Evolutionary conservation across 2,797 vertebrate genomes (phyloP), one percentile per base, ranked within the genome.

Genomic region (Cynopterus sphinx): DNA sequence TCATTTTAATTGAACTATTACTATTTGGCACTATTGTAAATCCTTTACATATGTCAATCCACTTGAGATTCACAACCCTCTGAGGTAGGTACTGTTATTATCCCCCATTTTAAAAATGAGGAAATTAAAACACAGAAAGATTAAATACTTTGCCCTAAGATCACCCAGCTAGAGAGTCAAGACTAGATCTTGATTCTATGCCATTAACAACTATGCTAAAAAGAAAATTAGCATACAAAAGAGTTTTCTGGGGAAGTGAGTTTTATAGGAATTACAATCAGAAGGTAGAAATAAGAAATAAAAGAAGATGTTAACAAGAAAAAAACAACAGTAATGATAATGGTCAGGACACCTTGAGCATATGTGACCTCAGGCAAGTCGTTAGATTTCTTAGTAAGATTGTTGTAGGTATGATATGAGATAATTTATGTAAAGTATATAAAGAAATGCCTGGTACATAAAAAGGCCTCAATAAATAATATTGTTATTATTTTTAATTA

Each of bases 351-450:
- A 78, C 15, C n/a, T 84, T 91, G 51, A 96, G 53, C 88, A 16
- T 79, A 87, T 39, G n/a, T 46, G 55, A 93, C 7, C 36, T 78
- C 93, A 67, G 57, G n/a, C 70, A 89, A 78, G 33, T 46, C 81
- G n/a, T 89, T 77, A 82, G 59, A 39, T 33, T 81, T 91, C 39
- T 94, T 83, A 87, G 16, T 92, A 67, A 86, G 88, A 70, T 49
- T 84, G 36, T 55, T 85, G 7, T 79, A 59, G 43, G 7, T 71
- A 84, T 94, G 21, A 90, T 17, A 83, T n/a, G 19, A 88, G 24
- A 55, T 53, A 85, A 75, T 85, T 70, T 86, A 41, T 81, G 31
- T 33, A 39, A 93, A 86, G 73, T 93, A 2, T 31, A 78, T 67
- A 91, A 82, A 85, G 16, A 12, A 85, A 36, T 89, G 8, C 16